A percentile compares a stretch with the other conserved stretches of the same genome.
Conservation (phyloP, 1,140 invertebrate genomes). For the Lycorma delicatula region DNA sequence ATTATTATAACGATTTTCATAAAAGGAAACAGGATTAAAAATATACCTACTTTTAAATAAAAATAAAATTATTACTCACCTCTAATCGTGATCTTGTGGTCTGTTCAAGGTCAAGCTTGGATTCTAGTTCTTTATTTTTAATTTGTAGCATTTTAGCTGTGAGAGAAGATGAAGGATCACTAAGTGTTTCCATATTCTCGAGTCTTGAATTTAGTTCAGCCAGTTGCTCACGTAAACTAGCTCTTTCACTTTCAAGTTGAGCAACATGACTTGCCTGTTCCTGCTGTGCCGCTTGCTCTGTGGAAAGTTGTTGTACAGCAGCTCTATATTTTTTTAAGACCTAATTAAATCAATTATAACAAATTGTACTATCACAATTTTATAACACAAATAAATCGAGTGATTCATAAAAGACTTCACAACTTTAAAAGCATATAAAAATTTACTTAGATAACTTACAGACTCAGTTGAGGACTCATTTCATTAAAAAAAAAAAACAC, state of each 20-base stretch:
- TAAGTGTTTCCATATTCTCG: conserved; percentile 66
- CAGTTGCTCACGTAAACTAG: conserved; percentile 64
- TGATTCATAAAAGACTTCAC: no score
- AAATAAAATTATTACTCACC: no score
- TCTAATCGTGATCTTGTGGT: conserved; percentile 75
- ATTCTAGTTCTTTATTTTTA: conserved; percentile 79
- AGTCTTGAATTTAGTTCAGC: conserved; percentile 64
- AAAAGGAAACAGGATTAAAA: no score
- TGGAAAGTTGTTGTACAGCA: conserved; percentile 72
- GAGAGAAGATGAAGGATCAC: conserved; percentile 67
- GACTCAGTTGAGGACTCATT: no score
- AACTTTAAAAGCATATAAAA: no score
- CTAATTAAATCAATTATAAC: no score
- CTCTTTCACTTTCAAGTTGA: conserved; percentile 66
- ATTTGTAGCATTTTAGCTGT: conserved; percentile 59
- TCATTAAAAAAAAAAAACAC: no score
- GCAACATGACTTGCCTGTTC: conserved; percentile 73
- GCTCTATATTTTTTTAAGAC: conserved; percentile 87
- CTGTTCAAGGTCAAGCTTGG: conserved; percentile 78
- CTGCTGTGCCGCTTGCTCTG: conserved; percentile 70
- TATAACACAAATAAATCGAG: no score
- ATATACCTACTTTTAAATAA: no score
- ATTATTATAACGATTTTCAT: background rate
- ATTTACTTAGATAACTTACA: no score
- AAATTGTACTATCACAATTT: no score